Base-by-base conservation (phyloP, 2,888 invertebrate species). In the Perdita meconis region DNA sequence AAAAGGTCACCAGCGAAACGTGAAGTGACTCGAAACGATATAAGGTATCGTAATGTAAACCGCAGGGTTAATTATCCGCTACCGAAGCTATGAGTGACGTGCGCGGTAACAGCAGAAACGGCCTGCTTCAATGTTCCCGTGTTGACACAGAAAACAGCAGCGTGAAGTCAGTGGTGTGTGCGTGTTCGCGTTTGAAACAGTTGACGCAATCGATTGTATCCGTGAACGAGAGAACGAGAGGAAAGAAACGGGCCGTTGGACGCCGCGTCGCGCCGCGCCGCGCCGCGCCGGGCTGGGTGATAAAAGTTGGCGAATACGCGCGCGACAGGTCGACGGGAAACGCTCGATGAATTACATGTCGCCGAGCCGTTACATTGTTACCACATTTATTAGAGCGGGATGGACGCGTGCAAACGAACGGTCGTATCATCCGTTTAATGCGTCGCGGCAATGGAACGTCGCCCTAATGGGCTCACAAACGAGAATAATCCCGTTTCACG, bases 401-500 rank as follows among this genome's bases (percentile, higher is more conserved):
- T 30, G 63, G 56, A 26, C 50, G 38, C 61, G 24, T 47, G 34
- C 24, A 40, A 57, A 64, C 61, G 44, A 47, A 67, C 47, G 24
- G 51, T 51, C 69, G 80, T 81, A 76, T 83, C 69, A 66, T 80
- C 69, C 60, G 68, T 81, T 81, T 83, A 82, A 82, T 83, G 84
- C 73, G 60, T 38, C 67, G 65, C 63, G 68, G 73, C 72, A 60
- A 66, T 66, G 63, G 72, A 77, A 70, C 75, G 55, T 44, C 61
- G 59, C 72, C 74, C 83, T 84, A 77, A 81, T 82, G 70, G 69
- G 51, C 82, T 83, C 80, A 71, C 83, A 80, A 85, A 77, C 81
- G 80, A 83, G 83, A 82, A 84, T 88, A 85, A 88, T 87, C 84
- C 81, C 72, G 80, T 86, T 88, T 88, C 78, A 86, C 84, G 86